phyloP scores from a whole-genome alignment of 2,888 invertebrate genomes.

The Limnephilus marmoratus region DNA sequence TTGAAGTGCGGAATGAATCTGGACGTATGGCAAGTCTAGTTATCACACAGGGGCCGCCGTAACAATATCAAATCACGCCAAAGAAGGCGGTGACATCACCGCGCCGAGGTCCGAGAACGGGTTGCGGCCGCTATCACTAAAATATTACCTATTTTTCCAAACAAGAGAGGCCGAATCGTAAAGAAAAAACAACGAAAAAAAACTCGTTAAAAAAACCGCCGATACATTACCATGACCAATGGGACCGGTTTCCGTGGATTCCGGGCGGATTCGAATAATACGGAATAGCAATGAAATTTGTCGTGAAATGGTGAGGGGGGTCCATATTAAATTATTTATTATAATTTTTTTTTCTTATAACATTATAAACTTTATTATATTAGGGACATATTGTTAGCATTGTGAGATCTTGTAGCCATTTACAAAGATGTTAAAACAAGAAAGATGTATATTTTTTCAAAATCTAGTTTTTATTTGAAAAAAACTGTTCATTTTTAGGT shows the following conservation, averaged over 20 bases:
- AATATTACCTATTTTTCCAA: slow-evolving; percentile 44
- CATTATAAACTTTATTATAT: background rate
- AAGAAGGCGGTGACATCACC: slow-evolving; percentile 66
- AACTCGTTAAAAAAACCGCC: slow-evolving; percentile 14
- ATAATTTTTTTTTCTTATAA: background rate
- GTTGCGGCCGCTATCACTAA: slow-evolving; percentile 43
- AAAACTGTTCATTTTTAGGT: background rate
- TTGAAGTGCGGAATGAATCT: background rate
- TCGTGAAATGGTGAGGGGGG: background rate
- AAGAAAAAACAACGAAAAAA: background rate
- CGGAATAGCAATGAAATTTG: background rate
- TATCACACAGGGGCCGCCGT: background rate
- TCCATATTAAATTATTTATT: background rate
- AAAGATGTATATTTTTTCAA: too few species aligned
- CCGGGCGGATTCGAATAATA: slow-evolving; percentile 11
- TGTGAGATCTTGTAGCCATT: background rate
- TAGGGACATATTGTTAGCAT: background rate
- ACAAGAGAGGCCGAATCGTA: slow-evolving; percentile 49
- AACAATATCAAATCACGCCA: slow-evolving; percentile 37
- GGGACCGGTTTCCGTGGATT: slow-evolving; percentile 17
- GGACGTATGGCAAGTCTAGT: background rate
- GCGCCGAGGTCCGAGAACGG: slow-evolving; percentile 54
- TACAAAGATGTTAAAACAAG: too few species aligned
- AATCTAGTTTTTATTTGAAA: too few species aligned
- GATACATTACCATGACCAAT: slow-evolving; percentile 45